Evolutionary conservation across 2,797 vertebrate species (phyloP).

Genomic region (Sorex maritimensis): DNA sequence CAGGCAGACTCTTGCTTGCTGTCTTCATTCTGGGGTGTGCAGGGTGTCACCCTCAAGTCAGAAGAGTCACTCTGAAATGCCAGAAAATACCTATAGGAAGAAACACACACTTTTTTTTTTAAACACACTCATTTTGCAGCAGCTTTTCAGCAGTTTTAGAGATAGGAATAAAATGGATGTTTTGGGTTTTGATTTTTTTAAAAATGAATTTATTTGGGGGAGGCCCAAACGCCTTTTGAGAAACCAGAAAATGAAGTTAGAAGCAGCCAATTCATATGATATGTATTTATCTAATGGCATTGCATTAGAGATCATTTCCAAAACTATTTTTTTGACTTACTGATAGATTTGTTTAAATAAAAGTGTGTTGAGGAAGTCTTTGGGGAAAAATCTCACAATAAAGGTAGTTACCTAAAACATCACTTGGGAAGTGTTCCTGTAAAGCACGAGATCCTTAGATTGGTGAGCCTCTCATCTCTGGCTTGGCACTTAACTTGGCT

Average conservation of each 20-base stretch:
- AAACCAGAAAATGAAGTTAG: not conserved
- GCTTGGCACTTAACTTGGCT: not conserved
- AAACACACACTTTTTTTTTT: not conserved
- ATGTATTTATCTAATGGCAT: not conserved
- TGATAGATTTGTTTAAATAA: slow-evolving; percentile 45
- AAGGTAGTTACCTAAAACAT: not conserved
- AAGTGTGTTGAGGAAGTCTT: not conserved
- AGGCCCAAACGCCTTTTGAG: slow-evolving; percentile 16
- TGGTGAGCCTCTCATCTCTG: not conserved
- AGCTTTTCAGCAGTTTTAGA: not conserved
- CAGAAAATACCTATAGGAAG: not conserved
- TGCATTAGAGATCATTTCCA: not conserved
- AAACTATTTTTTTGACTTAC: slow-evolving; percentile 48
- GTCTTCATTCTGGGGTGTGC: slow-evolving; percentile 51
- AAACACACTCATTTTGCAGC: not conserved
- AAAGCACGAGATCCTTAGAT: not conserved
- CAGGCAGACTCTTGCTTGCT: slow-evolving; percentile 43
- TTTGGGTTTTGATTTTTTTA: slow-evolving; percentile 14
- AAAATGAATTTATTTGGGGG: slow-evolving; percentile 42
- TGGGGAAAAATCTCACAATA: not conserved
- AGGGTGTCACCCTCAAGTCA: not conserved
- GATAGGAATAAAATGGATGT: not conserved
- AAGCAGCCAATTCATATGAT: not conserved
- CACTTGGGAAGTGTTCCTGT: not conserved
- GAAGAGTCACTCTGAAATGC: not conserved